A percentile compares a stretch with the other conserved stretches of the same genome.
phyloP scores from a whole-genome alignment of 2,113 vertebrate genomes.

The Chelonoidis abingdonii region DNA sequence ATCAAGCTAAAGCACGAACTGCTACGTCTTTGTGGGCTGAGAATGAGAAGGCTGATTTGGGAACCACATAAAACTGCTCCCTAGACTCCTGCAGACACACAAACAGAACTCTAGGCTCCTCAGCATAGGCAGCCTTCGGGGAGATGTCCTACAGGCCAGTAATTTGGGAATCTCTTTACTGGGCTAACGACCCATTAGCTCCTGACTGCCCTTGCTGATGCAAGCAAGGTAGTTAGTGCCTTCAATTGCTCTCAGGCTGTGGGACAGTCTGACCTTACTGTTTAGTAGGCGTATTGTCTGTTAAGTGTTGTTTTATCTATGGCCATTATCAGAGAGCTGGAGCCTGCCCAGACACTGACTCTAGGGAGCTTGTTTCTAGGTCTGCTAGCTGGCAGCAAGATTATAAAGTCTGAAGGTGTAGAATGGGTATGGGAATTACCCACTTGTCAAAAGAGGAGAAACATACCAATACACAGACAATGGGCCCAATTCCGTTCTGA shows the following conservation, averaged over 20 bases:
- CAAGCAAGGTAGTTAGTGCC: fast-evolving
- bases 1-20: not conserved
- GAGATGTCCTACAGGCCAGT: not conserved
- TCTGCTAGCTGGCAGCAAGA: not conserved
- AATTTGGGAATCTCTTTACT: not conserved
- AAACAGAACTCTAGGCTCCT: not conserved
- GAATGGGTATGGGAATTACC: not conserved
- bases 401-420: not conserved
- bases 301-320: not conserved
- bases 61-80: not conserved
- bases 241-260: not conserved
- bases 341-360: not conserved
- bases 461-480: not conserved
- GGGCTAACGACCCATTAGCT: not conserved
- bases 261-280: not conserved
- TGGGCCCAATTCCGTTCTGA: not conserved
- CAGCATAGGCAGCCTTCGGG: fast-evolving
- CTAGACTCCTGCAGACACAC: not conserved
- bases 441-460: not conserved
- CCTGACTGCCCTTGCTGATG: not conserved
- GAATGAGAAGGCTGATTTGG: not conserved
- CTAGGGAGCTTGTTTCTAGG: not conserved
- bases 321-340: not conserved
- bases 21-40: fast-evolving
- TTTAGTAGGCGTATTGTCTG: not conserved